These are phyloP conservation scores for Spodoptera littoralis DNA, from an alignment of 2,888 invertebrate species.

Conservation along the genomic window DNA sequence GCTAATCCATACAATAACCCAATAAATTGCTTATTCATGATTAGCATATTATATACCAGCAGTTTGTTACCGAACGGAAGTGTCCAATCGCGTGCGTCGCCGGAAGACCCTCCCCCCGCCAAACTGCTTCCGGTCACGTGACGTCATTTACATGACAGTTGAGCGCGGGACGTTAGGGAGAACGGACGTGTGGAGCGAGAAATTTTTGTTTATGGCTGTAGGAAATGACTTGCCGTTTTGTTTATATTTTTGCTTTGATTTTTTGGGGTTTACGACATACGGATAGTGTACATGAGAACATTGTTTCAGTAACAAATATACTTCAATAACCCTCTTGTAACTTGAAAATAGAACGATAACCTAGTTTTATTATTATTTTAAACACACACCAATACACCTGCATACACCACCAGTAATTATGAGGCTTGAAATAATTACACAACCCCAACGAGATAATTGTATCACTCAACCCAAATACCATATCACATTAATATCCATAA, in stretches of 20 bases:
- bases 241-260: constrained; percentile 54
- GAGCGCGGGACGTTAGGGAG: constrained; percentile 69
- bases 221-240: constrained; percentile 73
- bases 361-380: too few relatives aligned
- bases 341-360: too few relatives aligned
- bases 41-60: constrained; percentile 85
- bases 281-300: constrained; percentile 18
- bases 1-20: constrained; percentile 78
- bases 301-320: not conserved
- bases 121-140: constrained; percentile 88
- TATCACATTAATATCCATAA: constrained; percentile 49
- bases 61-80: constrained; percentile 86
- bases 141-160: constrained; percentile 88
- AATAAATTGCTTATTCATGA: constrained; percentile 86
- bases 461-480: constrained; percentile 42
- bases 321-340: too few relatives aligned
- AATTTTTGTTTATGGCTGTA: constrained; percentile 74
- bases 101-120: constrained; percentile 83
- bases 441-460: constrained; percentile 28
- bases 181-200: constrained; percentile 71
- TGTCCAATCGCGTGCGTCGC: constrained; percentile 87
- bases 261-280: constrained; percentile 46
- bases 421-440: constrained; percentile 9
- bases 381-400: not conserved
- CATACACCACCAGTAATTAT: constrained; percentile 3